phyloP scores from a whole-genome alignment of 2,888 invertebrate genomes.

The Caenorhabditis panamensis region DNA sequence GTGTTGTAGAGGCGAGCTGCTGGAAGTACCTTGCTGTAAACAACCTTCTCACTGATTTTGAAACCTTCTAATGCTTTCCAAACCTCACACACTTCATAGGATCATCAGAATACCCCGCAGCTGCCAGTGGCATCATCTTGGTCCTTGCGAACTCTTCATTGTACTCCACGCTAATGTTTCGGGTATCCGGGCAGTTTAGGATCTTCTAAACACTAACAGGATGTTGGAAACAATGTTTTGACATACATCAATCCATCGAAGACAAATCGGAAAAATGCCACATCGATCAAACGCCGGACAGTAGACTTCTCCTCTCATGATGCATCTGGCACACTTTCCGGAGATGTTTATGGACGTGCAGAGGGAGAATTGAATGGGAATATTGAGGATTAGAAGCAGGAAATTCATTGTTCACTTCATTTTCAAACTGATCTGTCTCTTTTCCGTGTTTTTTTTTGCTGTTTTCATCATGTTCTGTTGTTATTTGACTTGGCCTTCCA shows the following conservation, averaged over 20 bases:
- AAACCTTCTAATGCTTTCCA: background rate
- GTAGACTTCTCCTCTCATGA: slow-evolving; percentile 38
- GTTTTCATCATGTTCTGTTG: too few relatives aligned
- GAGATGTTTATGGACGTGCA: background rate
- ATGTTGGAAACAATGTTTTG: too few relatives aligned
- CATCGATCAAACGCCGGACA: slow-evolving; percentile 48
- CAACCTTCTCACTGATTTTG: too few relatives aligned
- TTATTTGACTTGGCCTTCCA: too few relatives aligned
- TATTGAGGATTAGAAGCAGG: background rate
- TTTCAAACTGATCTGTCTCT: background rate
- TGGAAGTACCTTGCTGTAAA: slow-evolving; percentile 36
- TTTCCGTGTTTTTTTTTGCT: background rate
- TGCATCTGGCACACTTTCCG: slow-evolving; percentile 30
- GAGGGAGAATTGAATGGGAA: too few relatives aligned
- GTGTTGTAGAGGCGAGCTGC: background rate
- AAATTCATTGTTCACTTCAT: background rate
- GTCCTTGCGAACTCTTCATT: slow-evolving; percentile 28
- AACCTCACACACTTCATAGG: slow-evolving; percentile 24
- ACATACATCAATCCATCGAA: slow-evolving; percentile 41
- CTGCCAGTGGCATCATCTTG: slow-evolving; percentile 35
- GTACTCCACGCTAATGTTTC: slow-evolving; percentile 10
- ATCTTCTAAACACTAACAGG: slow-evolving; percentile 24
- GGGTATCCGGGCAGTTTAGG: slow-evolving; percentile 39
- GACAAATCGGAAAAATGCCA: slow-evolving; percentile 36
- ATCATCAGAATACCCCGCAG: slow-evolving; percentile 35